Conservation (phyloP, 1,140 invertebrate species). For the Teleopsis dalmanni region DNA sequence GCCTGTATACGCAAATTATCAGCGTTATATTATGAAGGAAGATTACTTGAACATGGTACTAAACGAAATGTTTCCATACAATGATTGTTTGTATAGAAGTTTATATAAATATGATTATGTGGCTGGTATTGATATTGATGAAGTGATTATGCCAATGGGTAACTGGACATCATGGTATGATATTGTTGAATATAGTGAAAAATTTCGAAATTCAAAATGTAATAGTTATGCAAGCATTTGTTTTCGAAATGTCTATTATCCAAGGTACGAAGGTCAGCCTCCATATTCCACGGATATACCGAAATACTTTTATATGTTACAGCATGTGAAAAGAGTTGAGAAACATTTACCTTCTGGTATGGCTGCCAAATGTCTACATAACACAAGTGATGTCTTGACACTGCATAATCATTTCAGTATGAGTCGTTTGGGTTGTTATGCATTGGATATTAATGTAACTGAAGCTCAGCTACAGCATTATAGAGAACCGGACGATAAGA, state of each 20-base stretch:
- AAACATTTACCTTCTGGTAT: constrained; percentile 79
- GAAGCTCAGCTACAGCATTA: too few species aligned
- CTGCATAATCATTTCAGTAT: constrained; percentile 92
- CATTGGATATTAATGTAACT: too few species aligned
- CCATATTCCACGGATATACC: constrained; percentile 68
- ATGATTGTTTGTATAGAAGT: constrained; percentile 89
- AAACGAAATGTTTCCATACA: constrained; percentile 89
- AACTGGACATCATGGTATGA: constrained; percentile 50
- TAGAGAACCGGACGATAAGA: too few species aligned
- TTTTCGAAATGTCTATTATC: constrained; percentile 85
- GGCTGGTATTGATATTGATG: constrained; percentile 81
- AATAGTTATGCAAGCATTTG: constrained; percentile 69
- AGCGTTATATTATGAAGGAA: constrained; percentile 74
- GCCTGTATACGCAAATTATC: constrained; percentile 73
- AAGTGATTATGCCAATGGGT: constrained; percentile 73
- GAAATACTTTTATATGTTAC: constrained; percentile 81
- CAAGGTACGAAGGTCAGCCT: constrained; percentile 74
- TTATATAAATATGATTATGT: constrained; percentile 84
- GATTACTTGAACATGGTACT: constrained; percentile 76
- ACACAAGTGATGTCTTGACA: constrained; percentile 71
- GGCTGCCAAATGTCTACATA: constrained; percentile 88
- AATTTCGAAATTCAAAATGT: neutral
- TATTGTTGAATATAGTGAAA: constrained; percentile 54
- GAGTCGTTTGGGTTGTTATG: too few species aligned
- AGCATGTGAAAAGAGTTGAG: constrained; percentile 77